These are phyloP conservation scores for Pteronura brasiliensis DNA, from an alignment of 2,113 vertebrate genomes.

Conservation along the genomic window DNA sequence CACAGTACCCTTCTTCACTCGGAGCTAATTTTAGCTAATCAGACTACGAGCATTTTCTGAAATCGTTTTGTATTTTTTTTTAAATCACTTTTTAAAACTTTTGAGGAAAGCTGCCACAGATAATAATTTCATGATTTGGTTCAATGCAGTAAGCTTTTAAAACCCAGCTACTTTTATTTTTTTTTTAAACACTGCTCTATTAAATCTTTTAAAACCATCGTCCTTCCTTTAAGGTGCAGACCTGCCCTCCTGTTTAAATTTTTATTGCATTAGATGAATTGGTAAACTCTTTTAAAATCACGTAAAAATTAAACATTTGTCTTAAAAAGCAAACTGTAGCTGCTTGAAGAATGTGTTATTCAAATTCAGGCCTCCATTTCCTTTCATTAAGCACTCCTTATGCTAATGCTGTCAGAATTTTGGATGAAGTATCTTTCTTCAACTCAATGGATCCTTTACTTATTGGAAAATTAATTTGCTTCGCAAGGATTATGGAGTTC, in stretches of 20 bases:
- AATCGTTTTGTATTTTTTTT: conserved; percentile 33
- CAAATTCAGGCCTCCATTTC: conserved; percentile 23
- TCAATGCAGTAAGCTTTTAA: conserved; percentile 14
- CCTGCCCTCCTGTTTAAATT: not conserved
- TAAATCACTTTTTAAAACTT: not conserved
- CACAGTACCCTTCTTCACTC: conserved; percentile 6
- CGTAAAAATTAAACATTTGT: not conserved
- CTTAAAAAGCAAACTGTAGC: conserved; percentile 22
- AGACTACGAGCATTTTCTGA: conserved; percentile 49
- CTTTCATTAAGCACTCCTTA: conserved; percentile 37
- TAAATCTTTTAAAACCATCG: not conserved
- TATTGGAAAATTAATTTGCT: not conserved
- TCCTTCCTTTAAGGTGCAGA: conserved; percentile 15
- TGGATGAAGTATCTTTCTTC: conserved; percentile 39
- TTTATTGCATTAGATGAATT: conserved; percentile 21
- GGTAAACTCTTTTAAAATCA: not conserved
- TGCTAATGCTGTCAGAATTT: conserved; percentile 33
- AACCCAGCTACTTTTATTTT: conserved; percentile 33
- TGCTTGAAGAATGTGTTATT: conserved; percentile 42
- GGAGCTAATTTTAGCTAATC: conserved; percentile 57
- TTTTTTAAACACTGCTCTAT: not conserved
- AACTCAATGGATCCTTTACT: conserved; percentile 37
- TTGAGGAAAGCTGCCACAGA: conserved; percentile 10
- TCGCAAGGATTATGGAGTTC: not conserved
- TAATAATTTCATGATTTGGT: conserved; percentile 37